Conservation (phyloP, 2,888 invertebrate genomes). For the Trypoxylon attenuatum region DNA sequence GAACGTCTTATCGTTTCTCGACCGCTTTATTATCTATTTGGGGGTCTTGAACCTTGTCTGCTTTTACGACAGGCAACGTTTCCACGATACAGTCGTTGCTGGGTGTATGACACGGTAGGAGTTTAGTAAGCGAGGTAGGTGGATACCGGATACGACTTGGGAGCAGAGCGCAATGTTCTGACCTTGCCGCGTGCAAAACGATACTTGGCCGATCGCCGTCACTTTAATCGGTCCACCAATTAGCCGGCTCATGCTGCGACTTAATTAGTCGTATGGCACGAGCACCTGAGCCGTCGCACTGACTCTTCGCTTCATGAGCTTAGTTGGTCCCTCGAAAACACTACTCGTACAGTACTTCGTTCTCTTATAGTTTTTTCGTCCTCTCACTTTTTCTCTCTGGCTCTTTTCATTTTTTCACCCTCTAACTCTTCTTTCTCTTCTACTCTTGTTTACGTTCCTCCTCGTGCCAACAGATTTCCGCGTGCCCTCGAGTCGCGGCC, state of each 20-base stretch:
- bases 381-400: not conserved
- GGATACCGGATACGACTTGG: not conserved
- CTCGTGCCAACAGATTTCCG: too few species aligned
- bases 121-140: not conserved
- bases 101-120: not conserved
- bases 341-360: too few species aligned
- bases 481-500: not conserved
- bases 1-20: constrained; percentile 22
- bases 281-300: not conserved
- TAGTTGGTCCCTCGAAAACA: too few species aligned
- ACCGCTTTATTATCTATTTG: constrained; percentile 8
- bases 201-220: not conserved
- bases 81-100: not conserved
- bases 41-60: constrained; percentile 34
- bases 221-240: constrained; percentile 37
- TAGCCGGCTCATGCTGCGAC: constrained; percentile 22
- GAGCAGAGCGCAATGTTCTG: constrained; percentile 22
- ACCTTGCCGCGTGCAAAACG: constrained; percentile 32
- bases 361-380: too few species aligned
- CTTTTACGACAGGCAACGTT: constrained; percentile 22
- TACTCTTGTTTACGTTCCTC: too few species aligned
- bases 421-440: too few species aligned
- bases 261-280: constrained; percentile 22
- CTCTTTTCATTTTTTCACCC: not conserved
- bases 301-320: not conserved